Percentiles rank a stretch among this genome's conserved stretches.
Evolutionary conservation across 1,140 invertebrate genomes (phyloP).

Genomic region (Drosophila rufa): DNA sequence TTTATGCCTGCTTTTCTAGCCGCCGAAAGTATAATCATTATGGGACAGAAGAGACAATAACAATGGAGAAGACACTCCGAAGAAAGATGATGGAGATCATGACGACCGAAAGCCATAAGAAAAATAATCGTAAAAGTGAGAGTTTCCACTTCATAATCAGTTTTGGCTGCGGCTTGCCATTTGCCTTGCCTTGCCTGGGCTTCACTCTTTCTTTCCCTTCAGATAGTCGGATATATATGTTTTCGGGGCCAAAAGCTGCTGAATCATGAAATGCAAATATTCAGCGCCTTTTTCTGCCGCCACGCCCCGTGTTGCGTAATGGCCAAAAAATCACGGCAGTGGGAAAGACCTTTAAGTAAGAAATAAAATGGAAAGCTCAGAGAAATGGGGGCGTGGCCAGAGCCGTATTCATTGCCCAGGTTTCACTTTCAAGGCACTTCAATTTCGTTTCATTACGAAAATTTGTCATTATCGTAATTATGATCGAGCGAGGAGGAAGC

Average conservation of each 20-base stretch:
- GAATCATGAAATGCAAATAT: conserved; percentile 63
- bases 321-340: conserved; percentile 20
- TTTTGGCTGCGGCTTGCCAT: conserved; percentile 50
- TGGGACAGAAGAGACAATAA: conserved; percentile 71
- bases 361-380: conserved; percentile 46
- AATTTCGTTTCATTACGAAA: conserved; percentile 69
- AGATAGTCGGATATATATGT: neutral
- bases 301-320: conserved; percentile 72
- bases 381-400: conserved; percentile 31
- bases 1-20: conserved; percentile 75
- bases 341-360: conserved; percentile 12
- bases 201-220: conserved; percentile 42
- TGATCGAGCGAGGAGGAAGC: conserved; percentile 59
- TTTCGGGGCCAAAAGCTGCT: conserved; percentile 5
- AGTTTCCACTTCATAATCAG: conserved; percentile 79
- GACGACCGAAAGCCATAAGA: conserved; percentile 75
- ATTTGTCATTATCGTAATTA: conserved; percentile 77
- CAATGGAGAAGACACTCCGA: conserved; percentile 33
- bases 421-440: conserved; percentile 81
- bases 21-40: conserved; percentile 75
- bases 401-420: conserved; percentile 74
- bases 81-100: conserved; percentile 45
- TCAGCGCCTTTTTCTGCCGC: conserved; percentile 44
- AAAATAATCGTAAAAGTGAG: conserved; percentile 84
- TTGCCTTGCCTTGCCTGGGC: conserved; percentile 31